Evolutionary conservation across 2,888 invertebrate species (phyloP), one percentile per base, ranked within the genome.

Genomic region (Lottia scabra): DNA sequence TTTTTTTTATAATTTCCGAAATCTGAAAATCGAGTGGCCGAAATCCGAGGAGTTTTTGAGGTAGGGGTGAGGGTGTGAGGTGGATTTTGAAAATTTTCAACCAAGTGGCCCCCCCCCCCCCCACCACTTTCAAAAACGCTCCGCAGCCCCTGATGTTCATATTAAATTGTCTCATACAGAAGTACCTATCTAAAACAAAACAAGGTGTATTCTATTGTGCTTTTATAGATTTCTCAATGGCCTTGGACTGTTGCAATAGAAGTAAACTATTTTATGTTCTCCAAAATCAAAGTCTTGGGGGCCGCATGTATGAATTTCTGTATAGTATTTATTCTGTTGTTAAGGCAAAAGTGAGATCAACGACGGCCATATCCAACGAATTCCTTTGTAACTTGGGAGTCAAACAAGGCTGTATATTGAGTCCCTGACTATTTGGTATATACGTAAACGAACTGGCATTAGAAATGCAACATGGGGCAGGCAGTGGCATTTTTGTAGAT

Each of bases 141-240:
- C n/a, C n/a, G n/a, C n/a, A n/a, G n/a, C n/a, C n/a, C n/a, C n/a
- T n/a, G n/a, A 48, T 48, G 48, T 48, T 48, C 15, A 48, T 48
- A 6, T 19, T 48, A 48, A 48, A 48, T 12, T 16, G n/a, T 19
- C 48, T 48, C 10, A 48, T 48, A n/a, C 48, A 48, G 15, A 48
- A 48, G 13, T 48, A 48, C 15, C 6, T 48, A 12, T 48, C 48
- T 16, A 12, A 48, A 48, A 5, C 48, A 10, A 48, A 48, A 48
- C 15, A 16, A 15, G 19, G 19, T 56, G 62, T 63, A n/a, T 63
- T 68, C 48, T 46, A 48, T 23, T 70, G 48, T 65, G 19, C 48
- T 10, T 48, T 48, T 48, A 48, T 48, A 6, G 48, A 48, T 19
- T 48, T 48, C 15, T 4, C 5, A 15, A 48, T n/a, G 19, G 45